Percentiles rank a stretch among this genome's conserved stretches.
These are phyloP conservation scores for Amphiprion percula DNA, from an alignment of 2,113 vertebrate species.

Conservation along the genomic window DNA sequence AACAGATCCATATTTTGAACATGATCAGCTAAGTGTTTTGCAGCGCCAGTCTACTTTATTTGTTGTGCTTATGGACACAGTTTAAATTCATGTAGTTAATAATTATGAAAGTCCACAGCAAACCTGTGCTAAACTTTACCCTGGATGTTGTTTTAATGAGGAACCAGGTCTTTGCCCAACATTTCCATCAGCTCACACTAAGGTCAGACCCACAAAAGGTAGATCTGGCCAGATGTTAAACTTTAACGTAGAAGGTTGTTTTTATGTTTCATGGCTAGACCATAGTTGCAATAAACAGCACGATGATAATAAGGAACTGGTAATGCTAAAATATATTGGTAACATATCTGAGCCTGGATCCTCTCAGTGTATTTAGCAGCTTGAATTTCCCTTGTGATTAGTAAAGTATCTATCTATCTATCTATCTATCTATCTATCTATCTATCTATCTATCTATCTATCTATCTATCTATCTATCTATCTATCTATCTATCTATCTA, in stretches of 20 bases:
- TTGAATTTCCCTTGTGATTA: too few relatives aligned
- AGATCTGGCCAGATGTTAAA: constrained; percentile 15
- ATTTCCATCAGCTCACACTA: not conserved
- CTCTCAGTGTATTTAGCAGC: not conserved
- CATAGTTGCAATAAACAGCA: rapidly evolving
- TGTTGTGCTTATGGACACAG: not conserved
- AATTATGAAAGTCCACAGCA: not conserved
- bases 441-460: too few relatives aligned
- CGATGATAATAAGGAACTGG: too few relatives aligned
- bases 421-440: too few relatives aligned
- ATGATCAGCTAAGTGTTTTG: too few relatives aligned
- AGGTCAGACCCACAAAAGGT: not conserved
- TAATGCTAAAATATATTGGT: not conserved
- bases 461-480: too few relatives aligned
- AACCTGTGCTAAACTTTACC: not conserved
- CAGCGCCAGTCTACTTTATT: not conserved
- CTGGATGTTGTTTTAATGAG: not conserved
- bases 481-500: too few relatives aligned
- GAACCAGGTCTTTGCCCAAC: not conserved
- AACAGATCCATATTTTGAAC: too few relatives aligned
- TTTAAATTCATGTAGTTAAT: not conserved
- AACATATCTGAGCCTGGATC: not conserved
- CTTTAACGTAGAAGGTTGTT: constrained; percentile 24
- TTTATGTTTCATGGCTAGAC: not conserved
- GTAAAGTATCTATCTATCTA: too few relatives aligned